phyloP scores from a whole-genome alignment of 2,113 vertebrate species.

The Columba livia region DNA sequence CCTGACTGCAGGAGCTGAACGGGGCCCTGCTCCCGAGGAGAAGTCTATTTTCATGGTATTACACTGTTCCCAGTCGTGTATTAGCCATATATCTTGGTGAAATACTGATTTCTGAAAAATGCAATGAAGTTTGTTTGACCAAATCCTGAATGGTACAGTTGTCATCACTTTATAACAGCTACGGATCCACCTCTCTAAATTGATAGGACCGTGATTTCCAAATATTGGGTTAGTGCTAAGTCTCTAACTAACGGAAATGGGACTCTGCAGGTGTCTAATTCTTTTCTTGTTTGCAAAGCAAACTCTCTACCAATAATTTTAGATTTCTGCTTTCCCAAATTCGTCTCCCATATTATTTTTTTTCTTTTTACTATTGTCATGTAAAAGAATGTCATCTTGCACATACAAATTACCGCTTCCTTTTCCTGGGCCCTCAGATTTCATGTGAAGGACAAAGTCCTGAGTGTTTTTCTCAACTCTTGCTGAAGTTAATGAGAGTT shows the following conservation, averaged over 20 bases:
- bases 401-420: background rate
- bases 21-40: background rate
- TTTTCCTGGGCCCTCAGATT: background rate
- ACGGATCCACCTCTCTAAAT: background rate
- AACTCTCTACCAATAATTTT: background rate
- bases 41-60: background rate
- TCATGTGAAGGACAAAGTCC: background rate
- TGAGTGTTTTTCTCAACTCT: background rate
- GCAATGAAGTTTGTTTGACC: background rate
- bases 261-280: background rate
- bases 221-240: background rate
- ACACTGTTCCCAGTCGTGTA: background rate
- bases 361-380: background rate
- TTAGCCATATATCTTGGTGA: background rate
- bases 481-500: background rate
- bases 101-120: background rate
- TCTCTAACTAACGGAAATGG: accelerated
- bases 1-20: background rate
- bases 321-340: background rate
- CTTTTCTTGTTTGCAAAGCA: background rate
- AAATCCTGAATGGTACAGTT: background rate
- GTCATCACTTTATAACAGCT: background rate
- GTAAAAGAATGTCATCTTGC: background rate
- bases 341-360: background rate
- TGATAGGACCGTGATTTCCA: background rate